These are phyloP conservation scores for Procavia capensis DNA, from an alignment of 2,113 vertebrate genomes.

Conservation along the genomic window DNA sequence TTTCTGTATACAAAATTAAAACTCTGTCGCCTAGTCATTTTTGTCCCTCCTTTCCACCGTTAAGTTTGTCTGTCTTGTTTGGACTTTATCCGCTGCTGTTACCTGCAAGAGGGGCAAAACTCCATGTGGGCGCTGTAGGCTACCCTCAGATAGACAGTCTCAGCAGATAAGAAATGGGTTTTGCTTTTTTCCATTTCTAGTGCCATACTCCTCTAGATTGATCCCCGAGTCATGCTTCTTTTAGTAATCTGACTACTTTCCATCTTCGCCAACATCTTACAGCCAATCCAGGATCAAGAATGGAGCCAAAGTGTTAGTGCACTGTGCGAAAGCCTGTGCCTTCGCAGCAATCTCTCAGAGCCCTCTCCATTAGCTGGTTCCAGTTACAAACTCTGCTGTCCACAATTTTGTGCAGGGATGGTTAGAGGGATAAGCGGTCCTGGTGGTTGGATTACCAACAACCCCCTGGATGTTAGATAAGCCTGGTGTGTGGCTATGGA, in stretches of 20 bases:
- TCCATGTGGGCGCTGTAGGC: neutral
- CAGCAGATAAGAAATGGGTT: neutral
- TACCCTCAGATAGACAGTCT: neutral
- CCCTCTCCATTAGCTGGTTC: neutral
- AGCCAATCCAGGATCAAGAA: neutral
- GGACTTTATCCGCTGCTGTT: neutral
- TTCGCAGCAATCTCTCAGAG: neutral
- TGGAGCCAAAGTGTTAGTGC: neutral
- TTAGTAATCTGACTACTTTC: slow-evolving; percentile 19
- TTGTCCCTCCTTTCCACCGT: neutral
- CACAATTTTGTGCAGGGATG: slow-evolving; percentile 1
- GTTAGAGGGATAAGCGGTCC: slow-evolving; percentile 2
- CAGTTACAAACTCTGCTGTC: slow-evolving; percentile 9
- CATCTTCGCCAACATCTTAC: neutral
- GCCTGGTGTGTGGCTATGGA: neutral
- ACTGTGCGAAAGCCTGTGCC: neutral
- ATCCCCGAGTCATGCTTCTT: neutral
- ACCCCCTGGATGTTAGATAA: neutral
- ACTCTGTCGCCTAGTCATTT: neutral
- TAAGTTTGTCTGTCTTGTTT: neutral
- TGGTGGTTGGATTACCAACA: neutral
- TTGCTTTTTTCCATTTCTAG: slow-evolving; percentile 3
- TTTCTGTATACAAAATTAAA: neutral
- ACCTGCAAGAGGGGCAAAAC: neutral
- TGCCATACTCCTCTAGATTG: neutral